Conservation (phyloP, 2,888 invertebrate species). For the Spilarctia lutea region DNA sequence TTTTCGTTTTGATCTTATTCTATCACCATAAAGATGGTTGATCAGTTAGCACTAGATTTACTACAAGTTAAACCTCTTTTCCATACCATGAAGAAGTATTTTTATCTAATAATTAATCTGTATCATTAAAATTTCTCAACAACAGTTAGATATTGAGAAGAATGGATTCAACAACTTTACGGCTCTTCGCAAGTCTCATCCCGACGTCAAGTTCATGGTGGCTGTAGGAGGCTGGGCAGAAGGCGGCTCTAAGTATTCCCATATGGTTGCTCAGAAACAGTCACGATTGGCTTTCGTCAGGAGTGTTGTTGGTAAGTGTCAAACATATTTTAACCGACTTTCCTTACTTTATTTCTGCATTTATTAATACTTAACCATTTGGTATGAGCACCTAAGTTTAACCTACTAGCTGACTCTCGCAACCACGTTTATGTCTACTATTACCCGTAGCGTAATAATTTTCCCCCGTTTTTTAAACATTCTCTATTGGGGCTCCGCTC, state of each 20-base stretch:
- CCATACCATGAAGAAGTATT: not conserved
- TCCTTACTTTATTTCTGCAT: not conserved
- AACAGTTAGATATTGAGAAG: constrained; percentile 90
- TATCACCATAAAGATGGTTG: not conserved
- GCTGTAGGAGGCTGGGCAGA: constrained; percentile 97
- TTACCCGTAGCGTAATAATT: too few species aligned
- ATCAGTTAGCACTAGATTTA: not conserved
- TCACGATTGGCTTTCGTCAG: constrained; percentile 90
- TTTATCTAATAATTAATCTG: not conserved
- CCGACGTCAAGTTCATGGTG: constrained; percentile 91
- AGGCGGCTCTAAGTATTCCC: constrained; percentile 95
- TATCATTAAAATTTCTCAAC: not conserved
- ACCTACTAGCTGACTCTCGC: too few species aligned
- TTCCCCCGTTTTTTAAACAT: too few species aligned
- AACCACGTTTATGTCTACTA: too few species aligned
- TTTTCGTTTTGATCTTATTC: not conserved
- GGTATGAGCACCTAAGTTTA: not conserved
- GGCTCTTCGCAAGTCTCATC: constrained; percentile 89
- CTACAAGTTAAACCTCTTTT: not conserved
- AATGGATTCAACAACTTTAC: constrained; percentile 94
- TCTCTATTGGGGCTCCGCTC: too few species aligned
- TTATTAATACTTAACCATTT: not conserved
- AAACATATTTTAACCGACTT: not conserved
- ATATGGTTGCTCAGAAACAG: constrained; percentile 90
- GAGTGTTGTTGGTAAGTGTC: constrained; percentile 89